phyloP scores from a whole-genome alignment of 2,888 invertebrate species.

The Timandra comae region DNA sequence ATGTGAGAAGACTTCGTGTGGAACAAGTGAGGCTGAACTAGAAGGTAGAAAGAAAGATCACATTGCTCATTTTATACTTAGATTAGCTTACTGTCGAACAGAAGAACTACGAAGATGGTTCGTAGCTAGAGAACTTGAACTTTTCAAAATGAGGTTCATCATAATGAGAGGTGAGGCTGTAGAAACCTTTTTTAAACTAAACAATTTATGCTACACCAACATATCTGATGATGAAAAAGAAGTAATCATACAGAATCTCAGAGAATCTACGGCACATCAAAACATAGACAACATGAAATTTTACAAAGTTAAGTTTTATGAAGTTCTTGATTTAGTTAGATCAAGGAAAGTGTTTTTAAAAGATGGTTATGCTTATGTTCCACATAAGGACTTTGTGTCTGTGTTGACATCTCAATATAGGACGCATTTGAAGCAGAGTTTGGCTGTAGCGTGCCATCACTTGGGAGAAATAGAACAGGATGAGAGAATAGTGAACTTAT shows the following conservation, averaged over 20 bases:
- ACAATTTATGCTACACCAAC: conserved; percentile 81
- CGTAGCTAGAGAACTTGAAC: conserved; percentile 89
- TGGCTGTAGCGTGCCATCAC: conserved; percentile 82
- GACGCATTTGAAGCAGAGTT: conserved; percentile 80
- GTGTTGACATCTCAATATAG: conserved; percentile 88
- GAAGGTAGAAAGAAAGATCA: conserved; percentile 87
- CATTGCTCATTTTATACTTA: conserved; percentile 94
- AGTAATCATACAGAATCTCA: conserved; percentile 76
- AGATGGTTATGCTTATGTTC: conserved; percentile 91
- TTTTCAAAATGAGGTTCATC: conserved; percentile 89
- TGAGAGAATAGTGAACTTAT: conserved; percentile 83
- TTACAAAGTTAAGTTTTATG: conserved; percentile 89
- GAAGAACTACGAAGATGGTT: conserved; percentile 94
- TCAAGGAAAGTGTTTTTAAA: conserved; percentile 86
- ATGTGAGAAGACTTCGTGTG: conserved; percentile 73
- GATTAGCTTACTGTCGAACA: conserved; percentile 92
- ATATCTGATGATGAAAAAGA: conserved; percentile 82
- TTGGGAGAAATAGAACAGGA: conserved; percentile 89
- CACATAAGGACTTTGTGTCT: conserved; percentile 88
- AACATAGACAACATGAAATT: conserved; percentile 81
- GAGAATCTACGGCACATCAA: conserved; percentile 77
- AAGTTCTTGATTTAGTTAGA: conserved; percentile 90
- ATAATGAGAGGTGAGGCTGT: conserved; percentile 79
- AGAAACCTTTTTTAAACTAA: conserved; percentile 80
- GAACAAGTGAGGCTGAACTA: conserved; percentile 77